Conservation (phyloP, 1,140 invertebrate genomes). For the Diuraphis noxia region DNA sequence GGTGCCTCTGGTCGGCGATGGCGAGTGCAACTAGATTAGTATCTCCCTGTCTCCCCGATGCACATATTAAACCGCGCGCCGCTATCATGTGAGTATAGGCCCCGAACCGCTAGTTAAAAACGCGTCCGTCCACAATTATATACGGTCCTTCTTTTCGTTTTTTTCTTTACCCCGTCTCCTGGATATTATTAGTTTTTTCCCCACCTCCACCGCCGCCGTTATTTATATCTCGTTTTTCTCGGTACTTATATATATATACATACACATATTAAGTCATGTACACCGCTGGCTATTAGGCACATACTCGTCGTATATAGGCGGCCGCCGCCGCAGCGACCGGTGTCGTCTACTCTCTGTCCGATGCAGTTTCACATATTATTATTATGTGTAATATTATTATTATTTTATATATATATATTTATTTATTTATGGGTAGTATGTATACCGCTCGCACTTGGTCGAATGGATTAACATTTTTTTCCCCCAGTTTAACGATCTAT, state of each 20-base stretch:
- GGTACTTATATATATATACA: background rate
- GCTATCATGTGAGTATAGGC: background rate
- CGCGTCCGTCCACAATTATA: constrained; percentile 22
- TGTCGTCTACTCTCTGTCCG: background rate
- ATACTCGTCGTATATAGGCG: background rate
- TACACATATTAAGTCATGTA: background rate
- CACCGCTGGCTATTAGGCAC: background rate
- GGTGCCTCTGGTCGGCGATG: background rate
- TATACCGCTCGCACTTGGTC: background rate
- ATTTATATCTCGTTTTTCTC: constrained; percentile 28
- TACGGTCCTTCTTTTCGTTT: constrained; percentile 11
- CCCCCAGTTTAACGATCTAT: constrained; percentile 17
- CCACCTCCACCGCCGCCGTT: background rate
- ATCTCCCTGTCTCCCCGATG: constrained; percentile 22
- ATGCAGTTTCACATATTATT: background rate
- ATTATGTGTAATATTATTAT: background rate
- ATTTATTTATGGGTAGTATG: background rate
- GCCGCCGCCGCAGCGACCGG: background rate
- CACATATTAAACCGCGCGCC: background rate
- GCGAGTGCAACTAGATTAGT: constrained; percentile 41
- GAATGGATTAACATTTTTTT: constrained; percentile 35
- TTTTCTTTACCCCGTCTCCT: background rate
- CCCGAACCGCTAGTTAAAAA: constrained; percentile 48
- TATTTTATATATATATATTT: too few species aligned
- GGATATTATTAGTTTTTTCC: constrained; percentile 12